Percentiles rank a stretch among this genome's conserved stretches.
These are phyloP conservation scores for Pogonus chalceus DNA, from an alignment of 1,140 invertebrate species.

Conservation along the genomic window DNA sequence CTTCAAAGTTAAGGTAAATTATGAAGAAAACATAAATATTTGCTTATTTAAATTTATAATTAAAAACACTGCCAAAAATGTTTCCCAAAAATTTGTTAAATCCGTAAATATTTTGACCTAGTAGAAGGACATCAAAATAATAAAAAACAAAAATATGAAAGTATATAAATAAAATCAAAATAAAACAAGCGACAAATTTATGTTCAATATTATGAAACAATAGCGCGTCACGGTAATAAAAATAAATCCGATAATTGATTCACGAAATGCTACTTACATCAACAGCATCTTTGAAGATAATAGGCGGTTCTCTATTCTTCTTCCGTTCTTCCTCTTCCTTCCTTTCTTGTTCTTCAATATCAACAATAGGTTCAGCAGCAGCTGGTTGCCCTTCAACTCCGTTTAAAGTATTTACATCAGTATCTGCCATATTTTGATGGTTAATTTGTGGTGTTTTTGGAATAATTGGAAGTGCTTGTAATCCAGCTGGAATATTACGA, in stretches of 20 bases:
- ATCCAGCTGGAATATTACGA: slow-evolving; percentile 18
- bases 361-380: slow-evolving; percentile 41
- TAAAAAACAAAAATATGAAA: slow-evolving; percentile 13
- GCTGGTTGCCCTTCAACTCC: slow-evolving; percentile 29
- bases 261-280: slow-evolving; percentile 47
- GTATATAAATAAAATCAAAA: slow-evolving; percentile 4
- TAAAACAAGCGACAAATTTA: slow-evolving; percentile 6
- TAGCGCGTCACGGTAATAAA: background rate
- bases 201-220: background rate
- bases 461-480: slow-evolving; percentile 12
- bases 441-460: slow-evolving; percentile 16
- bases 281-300: slow-evolving; percentile 64
- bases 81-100: no score
- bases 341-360: slow-evolving; percentile 56
- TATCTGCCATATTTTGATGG: slow-evolving; percentile 39
- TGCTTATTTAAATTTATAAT: no score
- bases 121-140: no score
- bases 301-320: slow-evolving; percentile 67
- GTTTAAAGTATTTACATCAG: slow-evolving; percentile 31
- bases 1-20: no score
- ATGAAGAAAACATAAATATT: no score
- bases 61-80: no score
- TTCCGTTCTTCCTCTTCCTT: slow-evolving; percentile 58
- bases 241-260: background rate
- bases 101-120: no score